Conservation (phyloP, 2,797 vertebrate species). For the Nasua narica region DNA sequence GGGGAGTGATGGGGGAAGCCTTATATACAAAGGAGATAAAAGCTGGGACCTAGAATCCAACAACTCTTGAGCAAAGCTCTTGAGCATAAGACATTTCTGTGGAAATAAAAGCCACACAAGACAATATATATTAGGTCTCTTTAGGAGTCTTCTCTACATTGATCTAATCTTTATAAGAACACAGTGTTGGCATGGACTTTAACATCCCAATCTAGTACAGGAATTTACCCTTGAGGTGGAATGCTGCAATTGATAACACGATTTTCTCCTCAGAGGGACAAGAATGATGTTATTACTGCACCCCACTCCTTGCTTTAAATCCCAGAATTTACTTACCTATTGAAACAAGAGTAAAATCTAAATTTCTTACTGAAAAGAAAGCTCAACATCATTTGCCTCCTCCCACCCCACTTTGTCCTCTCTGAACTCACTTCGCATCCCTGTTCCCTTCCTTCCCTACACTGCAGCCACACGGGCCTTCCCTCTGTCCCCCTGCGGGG, state of each 20-base stretch:
- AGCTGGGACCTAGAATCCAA: not conserved
- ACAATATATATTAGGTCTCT: not conserved
- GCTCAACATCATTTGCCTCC: not conserved
- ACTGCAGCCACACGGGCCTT: not conserved
- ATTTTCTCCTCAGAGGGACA: not conserved
- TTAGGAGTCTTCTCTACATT: not conserved
- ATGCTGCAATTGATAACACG: not conserved
- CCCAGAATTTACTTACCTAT: not conserved
- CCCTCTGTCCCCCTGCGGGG: not conserved
- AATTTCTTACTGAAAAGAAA: not conserved
- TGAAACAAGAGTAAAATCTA: not conserved
- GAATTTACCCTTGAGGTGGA: not conserved
- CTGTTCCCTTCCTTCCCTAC: not conserved
- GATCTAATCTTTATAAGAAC: not conserved
- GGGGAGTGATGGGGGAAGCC: not conserved
- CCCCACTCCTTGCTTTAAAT: not conserved
- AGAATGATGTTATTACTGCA: not conserved
- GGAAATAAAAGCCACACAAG: not conserved
- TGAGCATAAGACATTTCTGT: not conserved
- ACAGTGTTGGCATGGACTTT: not conserved
- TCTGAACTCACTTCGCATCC: not conserved
- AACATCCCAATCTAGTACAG: not conserved
- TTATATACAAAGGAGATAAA: not conserved
- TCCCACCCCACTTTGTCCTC: fast-evolving
- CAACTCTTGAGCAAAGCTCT: not conserved